Evolutionary conservation across 1,140 invertebrate species (phyloP), one percentile per base, ranked within the genome.

Genomic region (Macrobrachium nipponense): DNA sequence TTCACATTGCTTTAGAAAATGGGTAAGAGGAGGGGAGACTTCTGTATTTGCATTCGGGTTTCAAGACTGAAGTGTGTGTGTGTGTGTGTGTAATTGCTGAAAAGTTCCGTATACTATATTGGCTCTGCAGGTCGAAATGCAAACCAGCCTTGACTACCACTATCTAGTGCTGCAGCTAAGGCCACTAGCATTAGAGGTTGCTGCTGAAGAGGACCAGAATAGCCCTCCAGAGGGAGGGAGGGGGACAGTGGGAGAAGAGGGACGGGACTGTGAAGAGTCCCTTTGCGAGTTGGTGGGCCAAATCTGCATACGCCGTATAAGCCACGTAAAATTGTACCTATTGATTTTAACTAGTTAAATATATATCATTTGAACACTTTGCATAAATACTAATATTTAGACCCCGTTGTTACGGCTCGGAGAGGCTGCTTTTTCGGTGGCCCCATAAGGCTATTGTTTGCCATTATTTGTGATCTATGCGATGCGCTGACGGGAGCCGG

Each of bases 321-420:
- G 66, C 36, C 20, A 36, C 66, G 66, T 36, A 70, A 70, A 70
- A 70, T 70, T 70, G 66, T 36, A 70, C 66, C 66, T 70, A 70
- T 70, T 70, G 66, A 70, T 70, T 70, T 70, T 70, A 70, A 70
- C 20, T 36, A 36, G 66, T 70, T 70, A 70, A 70, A 70, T 70
- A 70, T 70, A 70, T 70, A 70, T 70, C 66, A 70, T 70, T 70
- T 70, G n/a, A 20, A 70, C 66, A 70, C 66, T 70, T 70, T 70
- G 66, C 66, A 70, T 70, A 70, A 70, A 70, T 70, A 70, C 20
- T 36, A 70, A 70, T 70, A 36, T 70, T 27, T 70, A 70, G 36
- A 70, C 66, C 66, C 66, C 36, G 36, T 36, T 70, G 20, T 70
- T 70, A n/a, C 66, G 66, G 12, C 51, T 20, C 51, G 51, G 51